These are phyloP conservation scores for Sylvicola cinctus DNA, from an alignment of 2,888 invertebrate genomes.

Conservation along the genomic window DNA sequence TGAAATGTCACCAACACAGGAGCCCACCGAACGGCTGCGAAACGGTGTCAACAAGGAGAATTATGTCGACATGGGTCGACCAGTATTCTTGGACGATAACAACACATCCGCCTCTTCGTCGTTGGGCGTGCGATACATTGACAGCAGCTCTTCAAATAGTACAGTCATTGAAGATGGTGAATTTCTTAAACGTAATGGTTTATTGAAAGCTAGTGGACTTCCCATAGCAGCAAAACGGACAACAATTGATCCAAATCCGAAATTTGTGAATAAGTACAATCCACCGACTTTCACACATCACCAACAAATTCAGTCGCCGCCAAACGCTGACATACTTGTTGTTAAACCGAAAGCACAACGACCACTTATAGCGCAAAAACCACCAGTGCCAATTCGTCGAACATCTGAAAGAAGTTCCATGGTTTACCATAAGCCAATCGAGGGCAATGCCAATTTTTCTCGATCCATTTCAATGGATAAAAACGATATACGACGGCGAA, in stretches of 20 bases:
- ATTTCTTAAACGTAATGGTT: background rate
- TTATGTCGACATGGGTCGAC: slow-evolving; percentile 1
- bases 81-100: background rate
- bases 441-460: too few relatives aligned
- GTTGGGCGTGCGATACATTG: slow-evolving; percentile 3
- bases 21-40: slow-evolving; percentile 3
- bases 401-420: slow-evolving; percentile 3
- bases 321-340: background rate
- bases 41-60: background rate
- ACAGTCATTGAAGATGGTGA: background rate
- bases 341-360: slow-evolving; percentile 4
- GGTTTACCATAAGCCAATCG: background rate
- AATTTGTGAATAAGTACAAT: too few relatives aligned
- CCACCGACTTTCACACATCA: too few relatives aligned
- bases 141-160: slow-evolving; percentile 4
- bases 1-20: slow-evolving; percentile 6
- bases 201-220: background rate
- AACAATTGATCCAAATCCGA: slow-evolving; percentile 4
- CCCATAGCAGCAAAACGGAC: slow-evolving; percentile 3
- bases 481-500: too few relatives aligned
- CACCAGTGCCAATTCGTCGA: slow-evolving; percentile 4
- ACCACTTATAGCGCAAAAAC: background rate
- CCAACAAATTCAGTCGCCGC: too few relatives aligned
- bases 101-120: background rate
- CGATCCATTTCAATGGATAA: too few relatives aligned